Conservation (phyloP, 2,797 vertebrate species). For the Perodicticus potto region DNA sequence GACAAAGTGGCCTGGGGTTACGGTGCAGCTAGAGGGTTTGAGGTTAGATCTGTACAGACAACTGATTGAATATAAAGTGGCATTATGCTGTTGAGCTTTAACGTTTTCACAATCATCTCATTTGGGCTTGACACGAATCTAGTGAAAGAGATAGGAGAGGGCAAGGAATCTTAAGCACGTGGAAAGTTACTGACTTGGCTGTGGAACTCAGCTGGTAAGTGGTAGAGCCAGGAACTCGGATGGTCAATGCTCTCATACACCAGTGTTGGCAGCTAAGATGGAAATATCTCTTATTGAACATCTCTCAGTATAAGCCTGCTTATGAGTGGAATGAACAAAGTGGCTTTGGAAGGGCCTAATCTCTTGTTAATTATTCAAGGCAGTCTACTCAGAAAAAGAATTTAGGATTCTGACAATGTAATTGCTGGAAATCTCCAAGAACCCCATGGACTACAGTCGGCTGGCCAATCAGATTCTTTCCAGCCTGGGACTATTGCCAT, state of each 20-base stretch:
- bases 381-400: conserved; percentile 64
- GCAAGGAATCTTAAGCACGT: not conserved
- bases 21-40: not conserved
- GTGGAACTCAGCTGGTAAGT: not conserved
- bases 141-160: not conserved
- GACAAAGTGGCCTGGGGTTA: not conserved
- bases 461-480: conserved; percentile 32
- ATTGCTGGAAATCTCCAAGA: conserved; percentile 66
- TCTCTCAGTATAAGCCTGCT: conserved; percentile 33
- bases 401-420: conserved; percentile 59
- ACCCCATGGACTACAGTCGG: conserved; percentile 6
- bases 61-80: not conserved
- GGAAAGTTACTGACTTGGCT: not conserved
- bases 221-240: not conserved
- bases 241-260: not conserved
- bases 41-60: not conserved
- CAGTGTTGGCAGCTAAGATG: not conserved
- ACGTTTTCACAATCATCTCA: not conserved
- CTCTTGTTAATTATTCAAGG: conserved; percentile 76
- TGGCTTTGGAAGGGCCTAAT: conserved; percentile 46
- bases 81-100: not conserved
- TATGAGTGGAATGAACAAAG: conserved; percentile 33
- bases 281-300: not conserved
- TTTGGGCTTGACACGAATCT: not conserved
- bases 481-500: conserved; percentile 44